These are phyloP conservation scores for Disparrhopalites patrizii DNA, from an alignment of 2,888 invertebrate genomes.

Conservation along the genomic window DNA sequence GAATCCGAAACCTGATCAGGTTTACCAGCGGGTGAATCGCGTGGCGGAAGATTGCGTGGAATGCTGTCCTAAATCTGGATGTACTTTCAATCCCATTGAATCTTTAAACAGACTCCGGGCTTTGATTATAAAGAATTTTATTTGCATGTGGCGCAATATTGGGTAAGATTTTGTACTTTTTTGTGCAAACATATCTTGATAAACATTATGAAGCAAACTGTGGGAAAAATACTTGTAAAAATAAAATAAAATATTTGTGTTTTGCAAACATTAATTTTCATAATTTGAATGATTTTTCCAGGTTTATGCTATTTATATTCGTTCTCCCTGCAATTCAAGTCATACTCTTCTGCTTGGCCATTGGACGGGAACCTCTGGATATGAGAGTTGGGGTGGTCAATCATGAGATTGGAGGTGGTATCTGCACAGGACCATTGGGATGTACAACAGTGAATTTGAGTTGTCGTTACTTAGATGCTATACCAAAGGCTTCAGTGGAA, in stretches of 20 bases:
- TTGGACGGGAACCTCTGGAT: slow-evolving; percentile 79
- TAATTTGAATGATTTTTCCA: too few species aligned
- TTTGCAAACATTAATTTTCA: too few species aligned
- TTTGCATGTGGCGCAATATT: slow-evolving; percentile 87
- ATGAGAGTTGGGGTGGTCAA: slow-evolving; percentile 78
- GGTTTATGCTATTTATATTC: slow-evolving; percentile 90
- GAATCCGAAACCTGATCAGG: slow-evolving; percentile 6
- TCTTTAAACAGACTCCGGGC: slow-evolving; percentile 55
- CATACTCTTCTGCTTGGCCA: slow-evolving; percentile 86
- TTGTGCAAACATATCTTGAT: too few species aligned
- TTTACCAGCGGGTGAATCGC: slow-evolving; percentile 28
- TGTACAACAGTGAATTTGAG: slow-evolving; percentile 71
- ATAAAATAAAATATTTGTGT: too few species aligned
- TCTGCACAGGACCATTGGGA: slow-evolving; percentile 57
- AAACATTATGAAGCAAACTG: too few species aligned
- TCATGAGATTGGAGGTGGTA: slow-evolving; percentile 60
- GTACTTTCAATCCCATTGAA: slow-evolving; percentile 33
- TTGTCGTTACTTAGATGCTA: slow-evolving; percentile 72
- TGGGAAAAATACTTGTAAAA: too few species aligned
- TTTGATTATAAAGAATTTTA: slow-evolving; percentile 79
- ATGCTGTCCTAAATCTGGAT: slow-evolving; percentile 32
- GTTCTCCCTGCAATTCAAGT: slow-evolving; percentile 92
- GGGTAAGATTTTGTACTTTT: slow-evolving; percentile 58
- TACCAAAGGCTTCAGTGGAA: slow-evolving; percentile 66
- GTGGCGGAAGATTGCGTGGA: slow-evolving; percentile 41